A percentile compares a stretch with the other conserved stretches of the same genome.
phyloP scores from a whole-genome alignment of 1,140 invertebrate genomes.

The Asobara japonica region DNA sequence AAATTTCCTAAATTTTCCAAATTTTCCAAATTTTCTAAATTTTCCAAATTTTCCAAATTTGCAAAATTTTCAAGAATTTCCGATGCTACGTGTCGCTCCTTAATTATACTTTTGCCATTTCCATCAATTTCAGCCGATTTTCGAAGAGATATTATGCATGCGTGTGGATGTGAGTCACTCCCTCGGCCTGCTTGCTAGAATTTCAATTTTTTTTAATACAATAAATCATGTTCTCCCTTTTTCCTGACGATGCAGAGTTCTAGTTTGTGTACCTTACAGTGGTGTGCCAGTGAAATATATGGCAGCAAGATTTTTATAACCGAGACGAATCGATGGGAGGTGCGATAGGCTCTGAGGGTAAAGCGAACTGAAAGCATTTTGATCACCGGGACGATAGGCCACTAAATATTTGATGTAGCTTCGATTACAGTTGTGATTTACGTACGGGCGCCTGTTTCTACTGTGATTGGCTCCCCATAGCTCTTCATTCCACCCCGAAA shows the following conservation, averaged over 20 bases:
- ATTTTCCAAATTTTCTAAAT: too few species aligned
- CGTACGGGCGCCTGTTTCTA: neutral
- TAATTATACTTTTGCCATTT: too few species aligned
- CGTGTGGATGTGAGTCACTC: too few species aligned
- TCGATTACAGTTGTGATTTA: conserved; percentile 21
- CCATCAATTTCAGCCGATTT: too few species aligned
- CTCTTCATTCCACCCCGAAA: neutral
- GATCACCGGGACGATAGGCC: conserved; percentile 23
- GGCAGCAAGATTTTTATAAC: conserved; percentile 11
- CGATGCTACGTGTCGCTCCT: too few species aligned
- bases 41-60: too few species aligned
- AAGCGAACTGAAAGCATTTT: conserved; percentile 4
- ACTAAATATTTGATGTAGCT: conserved; percentile 20
- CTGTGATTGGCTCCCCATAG: neutral
- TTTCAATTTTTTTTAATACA: too few species aligned
- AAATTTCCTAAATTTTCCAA: too few species aligned
- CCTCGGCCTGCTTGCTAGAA: too few species aligned
- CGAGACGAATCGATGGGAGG: conserved; percentile 17
- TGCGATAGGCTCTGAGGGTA: neutral
- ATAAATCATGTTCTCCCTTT: too few species aligned
- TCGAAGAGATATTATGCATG: too few species aligned
- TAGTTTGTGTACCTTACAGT: neutral
- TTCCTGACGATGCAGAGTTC: neutral
- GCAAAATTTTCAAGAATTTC: too few species aligned
- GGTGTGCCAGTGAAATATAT: neutral